These are phyloP conservation scores for Tetramorium alpestre DNA, from an alignment of 1,140 invertebrate genomes.

Conservation along the genomic window DNA sequence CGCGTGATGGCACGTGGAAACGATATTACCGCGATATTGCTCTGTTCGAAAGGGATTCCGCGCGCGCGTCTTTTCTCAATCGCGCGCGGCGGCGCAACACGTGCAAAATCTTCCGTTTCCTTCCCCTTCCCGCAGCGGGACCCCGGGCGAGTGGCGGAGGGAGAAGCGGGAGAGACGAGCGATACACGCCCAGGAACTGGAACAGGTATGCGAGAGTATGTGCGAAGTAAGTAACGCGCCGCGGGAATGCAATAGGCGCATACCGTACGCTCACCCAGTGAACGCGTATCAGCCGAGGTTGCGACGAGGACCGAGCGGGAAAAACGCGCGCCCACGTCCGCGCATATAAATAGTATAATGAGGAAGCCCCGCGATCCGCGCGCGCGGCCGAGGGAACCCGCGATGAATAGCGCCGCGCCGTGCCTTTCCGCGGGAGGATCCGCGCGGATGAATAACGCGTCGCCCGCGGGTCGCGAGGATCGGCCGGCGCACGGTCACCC, in stretches of 20 bases:
- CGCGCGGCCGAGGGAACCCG: background rate
- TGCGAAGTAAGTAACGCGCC: background rate
- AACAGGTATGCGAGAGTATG: slow-evolving; percentile 3
- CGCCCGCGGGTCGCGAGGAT: slow-evolving; percentile 28
- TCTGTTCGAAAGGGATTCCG: background rate
- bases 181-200: slow-evolving; percentile 21
- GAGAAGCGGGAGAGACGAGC: background rate
- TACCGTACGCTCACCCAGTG: slow-evolving; percentile 46
- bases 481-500: slow-evolving; percentile 23
- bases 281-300: slow-evolving; percentile 25
- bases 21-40: background rate
- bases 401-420: background rate
- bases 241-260: slow-evolving; percentile 34
- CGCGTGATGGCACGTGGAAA: slow-evolving; percentile 11
- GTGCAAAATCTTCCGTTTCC: background rate
- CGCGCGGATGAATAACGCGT: slow-evolving; percentile 34
- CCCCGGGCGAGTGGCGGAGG: background rate
- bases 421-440: background rate
- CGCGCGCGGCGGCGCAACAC: background rate
- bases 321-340: slow-evolving; percentile 12
- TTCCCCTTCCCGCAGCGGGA: background rate
- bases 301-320: background rate
- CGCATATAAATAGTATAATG: slow-evolving; percentile 14
- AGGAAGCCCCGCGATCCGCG: background rate
- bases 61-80: background rate